These are phyloP conservation scores for Lagopus leucura DNA, from an alignment of 2,113 vertebrate genomes.

Conservation along the genomic window DNA sequence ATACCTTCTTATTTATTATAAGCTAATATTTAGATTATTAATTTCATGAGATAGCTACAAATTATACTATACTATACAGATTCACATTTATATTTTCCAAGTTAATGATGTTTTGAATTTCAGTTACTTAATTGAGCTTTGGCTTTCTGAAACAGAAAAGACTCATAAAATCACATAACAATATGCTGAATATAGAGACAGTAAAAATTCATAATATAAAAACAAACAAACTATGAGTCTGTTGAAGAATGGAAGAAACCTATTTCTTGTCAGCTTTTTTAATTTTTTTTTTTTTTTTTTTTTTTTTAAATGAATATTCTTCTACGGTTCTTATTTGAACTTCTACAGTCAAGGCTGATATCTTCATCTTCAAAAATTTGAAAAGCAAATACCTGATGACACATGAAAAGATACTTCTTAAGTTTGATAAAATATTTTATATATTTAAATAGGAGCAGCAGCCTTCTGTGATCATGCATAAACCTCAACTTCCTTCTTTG, in stretches of 20 bases:
- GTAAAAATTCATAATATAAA: fast-evolving
- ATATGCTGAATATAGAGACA: not conserved
- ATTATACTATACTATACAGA: not conserved
- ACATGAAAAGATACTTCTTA: not conserved
- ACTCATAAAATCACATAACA: not conserved
- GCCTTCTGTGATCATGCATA: not conserved
- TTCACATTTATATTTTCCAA: not conserved
- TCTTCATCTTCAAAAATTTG: not conserved
- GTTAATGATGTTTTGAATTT: no score
- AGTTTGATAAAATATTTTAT: not conserved
- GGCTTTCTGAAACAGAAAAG: not conserved
- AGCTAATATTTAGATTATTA: not conserved
- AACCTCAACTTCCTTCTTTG: not conserved
- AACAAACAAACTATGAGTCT: not conserved
- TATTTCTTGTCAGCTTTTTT: not conserved
- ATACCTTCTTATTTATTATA: not conserved
- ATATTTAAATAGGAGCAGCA: not conserved
- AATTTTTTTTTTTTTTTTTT: not conserved
- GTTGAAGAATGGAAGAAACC: not conserved
- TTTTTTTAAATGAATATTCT: not conserved
- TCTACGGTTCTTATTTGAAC: not conserved
- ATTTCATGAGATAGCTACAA: not conserved
- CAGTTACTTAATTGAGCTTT: not conserved
- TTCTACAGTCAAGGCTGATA: not conserved
- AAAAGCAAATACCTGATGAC: not conserved